phyloP scores from a whole-genome alignment of 2,797 vertebrate genomes.

The Pteronotus mesoamericanus region DNA sequence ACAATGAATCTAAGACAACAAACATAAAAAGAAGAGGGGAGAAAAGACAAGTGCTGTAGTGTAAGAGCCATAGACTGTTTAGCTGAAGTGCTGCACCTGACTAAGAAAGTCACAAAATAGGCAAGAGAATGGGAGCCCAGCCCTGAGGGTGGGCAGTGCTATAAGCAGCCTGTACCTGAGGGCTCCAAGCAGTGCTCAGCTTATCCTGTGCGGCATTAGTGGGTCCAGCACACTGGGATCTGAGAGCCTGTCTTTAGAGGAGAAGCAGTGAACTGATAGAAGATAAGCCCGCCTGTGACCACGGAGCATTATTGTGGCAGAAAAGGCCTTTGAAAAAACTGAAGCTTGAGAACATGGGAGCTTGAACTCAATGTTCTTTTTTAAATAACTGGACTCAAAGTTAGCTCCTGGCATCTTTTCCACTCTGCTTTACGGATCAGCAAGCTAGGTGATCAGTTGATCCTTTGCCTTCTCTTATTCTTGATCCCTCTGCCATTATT shows the following conservation, averaged over 20 bases:
- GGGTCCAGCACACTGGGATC: neutral
- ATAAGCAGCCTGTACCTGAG: no score
- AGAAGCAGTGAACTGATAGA: neutral
- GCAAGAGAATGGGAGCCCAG: neutral
- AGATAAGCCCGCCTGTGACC: neutral
- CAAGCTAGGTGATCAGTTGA: neutral
- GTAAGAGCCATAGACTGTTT: neutral
- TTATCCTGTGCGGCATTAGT: no score
- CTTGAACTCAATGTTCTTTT: neutral
- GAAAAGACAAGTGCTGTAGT: neutral
- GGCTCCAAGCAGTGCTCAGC: neutral
- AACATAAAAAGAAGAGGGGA: neutral
- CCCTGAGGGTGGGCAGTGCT: neutral
- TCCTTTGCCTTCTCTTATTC: slow-evolving; percentile 25
- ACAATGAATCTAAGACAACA: neutral
- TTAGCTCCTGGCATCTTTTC: neutral
- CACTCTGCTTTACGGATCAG: neutral
- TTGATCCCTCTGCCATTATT: slow-evolving; percentile 50
- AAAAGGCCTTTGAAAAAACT: neutral
- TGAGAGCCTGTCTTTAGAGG: neutral
- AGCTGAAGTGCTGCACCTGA: neutral
- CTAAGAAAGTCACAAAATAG: neutral
- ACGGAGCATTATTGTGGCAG: neutral
- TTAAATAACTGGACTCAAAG: neutral
- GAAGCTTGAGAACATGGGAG: neutral